phyloP scores from a whole-genome alignment of 37 sponge, comb jelly and placozoan species.

The Axinella damicornis region DNA sequence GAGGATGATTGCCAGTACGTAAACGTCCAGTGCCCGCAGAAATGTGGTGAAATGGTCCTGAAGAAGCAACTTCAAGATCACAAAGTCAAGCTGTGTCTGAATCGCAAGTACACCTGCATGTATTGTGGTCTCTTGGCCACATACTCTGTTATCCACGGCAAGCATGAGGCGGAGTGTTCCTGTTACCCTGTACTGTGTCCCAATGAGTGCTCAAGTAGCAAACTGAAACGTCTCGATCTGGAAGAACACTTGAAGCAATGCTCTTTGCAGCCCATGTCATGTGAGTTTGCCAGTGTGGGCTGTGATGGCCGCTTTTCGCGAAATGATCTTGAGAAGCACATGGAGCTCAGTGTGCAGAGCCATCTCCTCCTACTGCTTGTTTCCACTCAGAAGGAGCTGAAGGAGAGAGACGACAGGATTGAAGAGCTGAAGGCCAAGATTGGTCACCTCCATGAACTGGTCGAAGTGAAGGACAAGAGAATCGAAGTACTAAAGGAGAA shows the following conservation, averaged over 20 bases:
- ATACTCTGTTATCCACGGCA: background rate
- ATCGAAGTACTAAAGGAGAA: background rate
- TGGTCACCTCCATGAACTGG: background rate
- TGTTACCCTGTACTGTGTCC: constrained; percentile 13
- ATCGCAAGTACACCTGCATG: background rate
- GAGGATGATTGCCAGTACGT: constrained; percentile 21
- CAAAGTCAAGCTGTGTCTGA: background rate
- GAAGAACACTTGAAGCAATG: constrained; percentile 18
- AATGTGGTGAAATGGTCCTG: constrained; percentile 1
- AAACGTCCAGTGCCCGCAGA: constrained; percentile 12
- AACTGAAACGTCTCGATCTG: background rate
- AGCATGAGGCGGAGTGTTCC: background rate
- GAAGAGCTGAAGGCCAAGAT: background rate
- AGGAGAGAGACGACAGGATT: background rate
- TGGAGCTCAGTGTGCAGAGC: no score
- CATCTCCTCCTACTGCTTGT: background rate
- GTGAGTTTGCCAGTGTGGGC: constrained; percentile 8
- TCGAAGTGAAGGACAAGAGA: background rate
- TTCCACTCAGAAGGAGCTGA: background rate
- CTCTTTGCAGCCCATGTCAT: background rate
- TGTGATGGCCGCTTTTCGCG: background rate
- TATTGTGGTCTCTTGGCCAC: constrained; percentile 8
- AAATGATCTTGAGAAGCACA: background rate
- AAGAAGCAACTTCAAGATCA: background rate
- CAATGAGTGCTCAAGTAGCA: background rate